A percentile compares a stretch with the other conserved stretches of the same genome.
phyloP scores from a whole-genome alignment of 2,113 vertebrate species.

The Dasypus novemcinctus region DNA sequence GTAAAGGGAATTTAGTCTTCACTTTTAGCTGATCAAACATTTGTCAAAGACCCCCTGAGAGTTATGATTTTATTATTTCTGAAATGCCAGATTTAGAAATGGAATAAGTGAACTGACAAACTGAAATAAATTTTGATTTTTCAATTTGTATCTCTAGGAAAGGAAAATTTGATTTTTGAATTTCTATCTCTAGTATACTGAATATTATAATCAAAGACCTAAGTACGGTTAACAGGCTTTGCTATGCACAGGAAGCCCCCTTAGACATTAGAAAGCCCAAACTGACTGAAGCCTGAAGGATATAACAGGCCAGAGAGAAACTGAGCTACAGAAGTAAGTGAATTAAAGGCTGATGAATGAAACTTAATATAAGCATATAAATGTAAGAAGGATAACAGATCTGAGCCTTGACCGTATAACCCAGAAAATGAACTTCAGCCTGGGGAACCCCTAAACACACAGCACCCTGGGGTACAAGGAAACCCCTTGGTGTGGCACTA shows the following conservation, averaged over 20 bases:
- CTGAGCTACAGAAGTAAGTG: neutral
- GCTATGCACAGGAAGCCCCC: neutral
- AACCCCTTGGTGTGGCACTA: neutral
- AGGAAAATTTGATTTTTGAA: neutral
- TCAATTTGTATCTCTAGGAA: neutral
- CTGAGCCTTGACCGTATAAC: neutral
- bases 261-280: neutral
- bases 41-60: neutral
- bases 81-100: neutral
- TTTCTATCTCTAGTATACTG: neutral
- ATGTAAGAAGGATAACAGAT: neutral
- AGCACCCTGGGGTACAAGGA: neutral
- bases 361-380: neutral
- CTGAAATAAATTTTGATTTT: neutral
- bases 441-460: neutral
- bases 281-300: neutral
- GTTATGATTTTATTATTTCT: neutral
- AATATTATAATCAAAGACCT: neutral
- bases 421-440: neutral
- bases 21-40: neutral
- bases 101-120: neutral
- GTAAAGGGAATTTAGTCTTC: neutral
- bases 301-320: neutral
- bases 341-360: neutral
- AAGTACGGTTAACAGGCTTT: neutral